Evolutionary conservation across 2,797 vertebrate genomes (phyloP).

Genomic region (Cynopterus sphinx): DNA sequence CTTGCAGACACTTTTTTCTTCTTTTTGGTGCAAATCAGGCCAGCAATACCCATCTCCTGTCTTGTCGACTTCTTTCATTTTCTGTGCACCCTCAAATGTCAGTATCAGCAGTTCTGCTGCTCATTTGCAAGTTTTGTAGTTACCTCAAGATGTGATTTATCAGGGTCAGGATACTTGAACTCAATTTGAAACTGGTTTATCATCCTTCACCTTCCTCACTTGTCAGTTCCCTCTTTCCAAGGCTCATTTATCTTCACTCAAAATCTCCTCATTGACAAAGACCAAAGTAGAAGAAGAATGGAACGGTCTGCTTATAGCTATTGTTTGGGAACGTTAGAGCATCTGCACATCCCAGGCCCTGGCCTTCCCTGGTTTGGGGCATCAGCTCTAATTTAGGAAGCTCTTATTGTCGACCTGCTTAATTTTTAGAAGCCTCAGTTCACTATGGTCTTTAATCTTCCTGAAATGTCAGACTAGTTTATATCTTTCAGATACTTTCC

Average conservation of each 20-base stretch:
- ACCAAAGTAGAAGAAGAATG: background rate
- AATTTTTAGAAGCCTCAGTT: background rate
- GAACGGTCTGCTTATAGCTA: background rate
- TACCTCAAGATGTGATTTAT: background rate
- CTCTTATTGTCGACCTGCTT: background rate
- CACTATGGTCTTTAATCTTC: background rate
- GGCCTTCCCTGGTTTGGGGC: background rate
- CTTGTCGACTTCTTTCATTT: background rate
- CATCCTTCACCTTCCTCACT: background rate
- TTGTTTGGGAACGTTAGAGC: background rate
- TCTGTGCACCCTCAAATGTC: background rate
- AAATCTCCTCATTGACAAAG: background rate
- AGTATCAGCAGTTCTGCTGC: background rate
- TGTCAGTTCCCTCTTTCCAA: background rate
- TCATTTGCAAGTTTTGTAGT: constrained; percentile 14
- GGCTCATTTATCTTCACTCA: background rate
- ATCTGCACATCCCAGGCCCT: background rate
- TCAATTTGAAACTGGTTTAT: background rate
- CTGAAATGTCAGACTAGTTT: background rate
- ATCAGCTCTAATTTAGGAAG: background rate
- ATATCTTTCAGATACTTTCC: background rate
- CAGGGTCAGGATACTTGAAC: background rate
- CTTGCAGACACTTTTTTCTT: background rate
- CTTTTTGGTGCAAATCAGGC: background rate
- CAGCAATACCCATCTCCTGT: background rate